Evolutionary conservation across 2,797 vertebrate species (phyloP).

Genomic region (Onychomys torridus): DNA sequence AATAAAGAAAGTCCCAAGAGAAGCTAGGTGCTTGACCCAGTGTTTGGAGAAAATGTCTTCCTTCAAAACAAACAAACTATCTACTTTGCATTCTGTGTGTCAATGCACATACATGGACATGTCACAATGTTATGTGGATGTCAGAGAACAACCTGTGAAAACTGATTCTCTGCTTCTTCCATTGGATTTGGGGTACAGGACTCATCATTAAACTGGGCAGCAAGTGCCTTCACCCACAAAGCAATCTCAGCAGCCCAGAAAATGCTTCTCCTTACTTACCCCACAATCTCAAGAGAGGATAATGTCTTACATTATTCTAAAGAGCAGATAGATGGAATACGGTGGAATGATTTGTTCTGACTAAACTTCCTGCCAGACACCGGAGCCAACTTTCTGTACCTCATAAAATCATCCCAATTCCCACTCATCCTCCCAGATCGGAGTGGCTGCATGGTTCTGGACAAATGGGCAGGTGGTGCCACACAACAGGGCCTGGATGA

Average conservation of each 20-base stretch:
- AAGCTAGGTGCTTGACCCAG: not conserved
- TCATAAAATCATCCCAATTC: conserved; percentile 71
- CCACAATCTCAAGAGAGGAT: conserved; percentile 37
- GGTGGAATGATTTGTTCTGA: conserved; percentile 42
- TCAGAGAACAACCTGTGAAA: not conserved
- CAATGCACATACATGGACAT: rapidly evolving
- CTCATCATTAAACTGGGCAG: not conserved
- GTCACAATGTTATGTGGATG: not conserved
- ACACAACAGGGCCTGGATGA: conserved; percentile 52
- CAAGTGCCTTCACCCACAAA: not conserved
- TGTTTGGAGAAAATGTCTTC: not conserved
- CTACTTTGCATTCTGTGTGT: not conserved
- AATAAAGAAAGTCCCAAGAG: not conserved
- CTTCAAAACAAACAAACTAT: not conserved
- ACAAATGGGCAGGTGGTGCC: conserved; percentile 70
- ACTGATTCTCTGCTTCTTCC: not conserved
- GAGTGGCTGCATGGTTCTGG: conserved; percentile 65
- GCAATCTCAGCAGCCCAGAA: not conserved
- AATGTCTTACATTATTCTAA: conserved; percentile 39
- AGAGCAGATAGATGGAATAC: conserved; percentile 43
- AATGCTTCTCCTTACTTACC: not conserved
- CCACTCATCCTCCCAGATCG: conserved; percentile 53
- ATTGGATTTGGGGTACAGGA: not conserved
- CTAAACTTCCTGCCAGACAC: conserved; percentile 48
- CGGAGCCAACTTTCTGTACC: conserved; percentile 71